Evolutionary conservation across 2,113 vertebrate genomes (phyloP), one percentile per base, ranked within the genome.

Genomic region (Pachycephala philippinensis): DNA sequence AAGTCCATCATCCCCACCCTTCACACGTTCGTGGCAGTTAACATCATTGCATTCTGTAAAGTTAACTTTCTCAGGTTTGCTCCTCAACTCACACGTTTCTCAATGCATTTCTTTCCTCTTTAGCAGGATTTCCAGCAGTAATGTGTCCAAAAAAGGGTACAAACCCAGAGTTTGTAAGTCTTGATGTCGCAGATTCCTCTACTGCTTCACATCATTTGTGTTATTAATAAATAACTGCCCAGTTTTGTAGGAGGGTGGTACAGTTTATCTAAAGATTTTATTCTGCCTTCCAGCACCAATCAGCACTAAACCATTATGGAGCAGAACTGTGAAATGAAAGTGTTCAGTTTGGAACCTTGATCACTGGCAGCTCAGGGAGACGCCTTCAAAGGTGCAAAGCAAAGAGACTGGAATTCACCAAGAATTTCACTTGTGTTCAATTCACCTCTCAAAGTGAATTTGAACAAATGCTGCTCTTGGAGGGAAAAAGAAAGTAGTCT

Each of bases 11-110:
- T 42, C 15, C 11, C 28, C 31, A 44, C 24, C 16, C 33, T 31
- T 64, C 60, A 20, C 24, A 22, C 0, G 0, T 42, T 66, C 2
- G 1, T 47, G 49, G 27, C 27, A 64, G 24, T 49, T 69, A 64
- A 59, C 2, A 3, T 63, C 24, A 68, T 8, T 77, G 31, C n/a
- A 13, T n/a, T 42, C 24, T 72, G 15, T 68, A 53, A 66, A 81
- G 57, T 71, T 31, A 28, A 28, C 18, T 68, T 81, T 22, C 21
- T 63, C 9, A 24, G 20, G n/a, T 61, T 81, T 76, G 4, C 24
- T 91, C 18, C 13, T 85, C 49, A 82, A 3, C 1, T 53, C 53
- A 23, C 6, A 9, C 19, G 20, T 59, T 82, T 78, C 22, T 78
- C 30, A 68, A 27, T 69, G 27, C 53, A 72, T 84, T 74, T 64